Percentiles rank a stretch among this genome's conserved stretches.
phyloP scores from a whole-genome alignment of 1,140 invertebrate genomes.

The Achatina immaculata region DNA sequence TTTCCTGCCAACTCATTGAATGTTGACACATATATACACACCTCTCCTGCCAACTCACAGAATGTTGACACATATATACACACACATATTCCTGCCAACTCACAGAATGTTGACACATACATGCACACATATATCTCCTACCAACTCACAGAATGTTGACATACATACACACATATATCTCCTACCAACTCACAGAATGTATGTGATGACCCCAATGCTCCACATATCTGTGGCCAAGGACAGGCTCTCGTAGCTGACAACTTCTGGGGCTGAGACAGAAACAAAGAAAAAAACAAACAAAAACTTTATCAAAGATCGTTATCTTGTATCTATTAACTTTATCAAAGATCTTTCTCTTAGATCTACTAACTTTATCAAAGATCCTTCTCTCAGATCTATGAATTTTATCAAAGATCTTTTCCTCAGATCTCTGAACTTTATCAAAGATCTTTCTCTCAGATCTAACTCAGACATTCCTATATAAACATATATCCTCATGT shows the following conservation, averaged over 20 bases:
- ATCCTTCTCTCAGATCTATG: no score
- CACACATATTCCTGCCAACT: not conserved
- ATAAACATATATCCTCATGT: no score
- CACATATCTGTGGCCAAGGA: slow-evolving; percentile 92
- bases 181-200: slow-evolving; percentile 84
- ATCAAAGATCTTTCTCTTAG: no score
- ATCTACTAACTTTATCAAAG: no score
- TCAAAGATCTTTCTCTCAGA: no score
- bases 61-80: not conserved
- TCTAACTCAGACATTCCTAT: no score
- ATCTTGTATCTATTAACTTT: no score
- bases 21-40: not conserved
- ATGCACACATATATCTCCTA: not conserved
- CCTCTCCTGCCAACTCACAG: not conserved
- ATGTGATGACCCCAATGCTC: slow-evolving; percentile 94
- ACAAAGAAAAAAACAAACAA: no score
- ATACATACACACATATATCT: slow-evolving; percentile 6
- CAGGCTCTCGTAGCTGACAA: slow-evolving; percentile 91
- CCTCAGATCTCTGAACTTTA: no score
- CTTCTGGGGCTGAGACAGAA: slow-evolving; percentile 82
- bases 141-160: not conserved
- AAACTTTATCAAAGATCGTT: no score
- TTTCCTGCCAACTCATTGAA: not conserved
- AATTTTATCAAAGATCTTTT: no score
- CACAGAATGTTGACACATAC: not conserved